Base-by-base conservation (phyloP, 64 coral and sea anemone species). In the Pachyseris speciosa region DNA sequence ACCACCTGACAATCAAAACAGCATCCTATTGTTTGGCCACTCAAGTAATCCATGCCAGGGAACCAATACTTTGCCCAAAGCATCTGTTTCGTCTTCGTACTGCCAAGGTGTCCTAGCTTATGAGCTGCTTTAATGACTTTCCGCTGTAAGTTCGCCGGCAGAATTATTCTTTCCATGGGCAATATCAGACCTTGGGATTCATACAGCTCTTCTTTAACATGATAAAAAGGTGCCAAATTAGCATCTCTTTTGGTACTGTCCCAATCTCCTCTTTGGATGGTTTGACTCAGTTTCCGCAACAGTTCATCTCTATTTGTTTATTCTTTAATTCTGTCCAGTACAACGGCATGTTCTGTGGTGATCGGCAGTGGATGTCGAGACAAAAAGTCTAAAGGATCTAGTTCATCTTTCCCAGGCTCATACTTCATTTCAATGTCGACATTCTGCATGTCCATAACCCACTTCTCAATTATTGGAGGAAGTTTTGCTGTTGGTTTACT, bases 401-500 rank as follows among this genome's bases (percentile, higher is more conserved):
- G 20, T 71, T 86, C 38, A 86, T 86, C 57, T 83, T 13, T 87
- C 24, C 64, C 76, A 28, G 88, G 88, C 28, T 80, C 87, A 52
- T 90, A 90, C 36, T 90, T 90, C 87, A 90, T 67, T 90, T 90
- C 58, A 80, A 80, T 80, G 30, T 90, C 74, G 0, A 87, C 86
- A 76, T 89, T 73, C 45, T 78, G 73, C 87, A 79, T 79, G 26
- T 79, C 61, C 87, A 79, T 78, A 11, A 65, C 59, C 73, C 53
- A 79, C 12, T 72, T 58, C 31, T 59, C 44, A 16, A 87, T 87
- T 10, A 28, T 28, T 40, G 65, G 84, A 8, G 86, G 67, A 71
- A 60, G 45, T 47, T 63, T 88, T 63, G 68, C 50, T 13, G 48
- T 60, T 42, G 49, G 16, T 50, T 86, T 70, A 37, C 32, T 70